Evolutionary conservation across 2,797 vertebrate genomes (phyloP), one percentile per base, ranked within the genome.

Genomic region (Chelonia mydas): DNA sequence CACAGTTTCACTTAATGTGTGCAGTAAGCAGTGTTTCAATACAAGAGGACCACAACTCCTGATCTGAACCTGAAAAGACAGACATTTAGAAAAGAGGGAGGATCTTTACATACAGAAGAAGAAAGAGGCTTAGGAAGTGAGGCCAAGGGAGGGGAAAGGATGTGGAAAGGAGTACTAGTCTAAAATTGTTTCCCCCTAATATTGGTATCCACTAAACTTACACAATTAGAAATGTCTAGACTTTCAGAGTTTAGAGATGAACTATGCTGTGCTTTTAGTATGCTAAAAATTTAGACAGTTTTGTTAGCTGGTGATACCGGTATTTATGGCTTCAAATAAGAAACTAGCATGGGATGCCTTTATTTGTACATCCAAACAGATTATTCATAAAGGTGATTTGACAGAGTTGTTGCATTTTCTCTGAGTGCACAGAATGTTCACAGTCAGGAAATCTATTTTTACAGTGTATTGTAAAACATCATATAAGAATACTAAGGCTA

Each of bases 51-150:
- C 91, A 90, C 31, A 4, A 82, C 90, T 95, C 90, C 68, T 96
- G 94, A 96, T 95, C 94, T 92, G 95, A 96, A 95, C 77, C 68
- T 94, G 72, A 91, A 96, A 90, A 79, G 92, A 95, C 80, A 89
- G 87, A 53, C 28, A 74, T 84, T 77, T 79, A 86, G 47, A 81
- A 89, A 86, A 88, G 68, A 91, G 54, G 85, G 76, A 95, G 85
- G 85, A 94, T 96, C 76, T 31, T 97, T 97, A 88, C 61, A 13
- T 61, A 55, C 57, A 0, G 65, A 93, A 95, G 82, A 90, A 97
- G 88, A 95, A 97, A 92, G 89, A 92, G 84, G 92, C 0, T 15
- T 92, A 92, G 90, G 79, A 95, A 92, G 86, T 94, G 94, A 90
- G 94, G 88, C 90, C 83, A 97, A 53, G 82, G 92, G 92, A 93